Conservation (phyloP, 2,797 vertebrate genomes). For the Chelmon rostratus region DNA sequence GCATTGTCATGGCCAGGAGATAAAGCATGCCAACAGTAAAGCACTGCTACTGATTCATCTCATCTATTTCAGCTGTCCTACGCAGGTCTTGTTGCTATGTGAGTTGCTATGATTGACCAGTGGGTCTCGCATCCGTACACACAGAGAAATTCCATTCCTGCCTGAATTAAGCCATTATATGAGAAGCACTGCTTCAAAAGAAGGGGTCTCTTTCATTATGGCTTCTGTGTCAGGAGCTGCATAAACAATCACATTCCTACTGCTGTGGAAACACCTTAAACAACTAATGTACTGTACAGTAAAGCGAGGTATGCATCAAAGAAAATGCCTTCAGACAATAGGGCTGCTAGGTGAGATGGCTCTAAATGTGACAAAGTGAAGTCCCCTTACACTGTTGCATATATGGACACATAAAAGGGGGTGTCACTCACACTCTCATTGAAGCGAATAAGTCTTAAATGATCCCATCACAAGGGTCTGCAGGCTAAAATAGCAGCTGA, state of each 20-base stretch:
- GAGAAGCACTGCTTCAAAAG: conserved; percentile 34
- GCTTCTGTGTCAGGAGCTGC: conserved; percentile 37
- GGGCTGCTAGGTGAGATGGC: conserved; percentile 41
- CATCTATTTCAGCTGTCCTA: conserved; percentile 68
- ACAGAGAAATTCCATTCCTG: conserved; percentile 46
- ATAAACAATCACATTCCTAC: conserved; percentile 56
- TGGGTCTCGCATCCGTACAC: conserved; percentile 45
- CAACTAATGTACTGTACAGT: conserved; percentile 18
- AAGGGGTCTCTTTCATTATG: conserved; percentile 32
- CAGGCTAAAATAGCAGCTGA: conserved; percentile 53
- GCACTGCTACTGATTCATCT: conserved; percentile 69
- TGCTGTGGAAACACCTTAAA: conserved; percentile 55
- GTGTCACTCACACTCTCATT: conserved; percentile 55
- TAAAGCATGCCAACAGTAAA: conserved; percentile 53
- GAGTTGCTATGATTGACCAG: conserved; percentile 77
- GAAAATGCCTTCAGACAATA: conserved; percentile 50
- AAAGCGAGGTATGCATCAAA: conserved; percentile 44
- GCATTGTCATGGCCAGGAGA: conserved; percentile 50
- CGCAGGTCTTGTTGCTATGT: conserved; percentile 78
- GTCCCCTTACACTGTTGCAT: conserved; percentile 38
- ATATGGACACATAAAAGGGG: conserved; percentile 54
- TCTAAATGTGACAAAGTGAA: conserved; percentile 62
- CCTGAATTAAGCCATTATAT: conserved; percentile 53
- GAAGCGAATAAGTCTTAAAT: conserved; percentile 60
- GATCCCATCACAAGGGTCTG: conserved; percentile 53